phyloP scores from a whole-genome alignment of 2,797 vertebrate genomes.

The Meriones psammophilus region DNA sequence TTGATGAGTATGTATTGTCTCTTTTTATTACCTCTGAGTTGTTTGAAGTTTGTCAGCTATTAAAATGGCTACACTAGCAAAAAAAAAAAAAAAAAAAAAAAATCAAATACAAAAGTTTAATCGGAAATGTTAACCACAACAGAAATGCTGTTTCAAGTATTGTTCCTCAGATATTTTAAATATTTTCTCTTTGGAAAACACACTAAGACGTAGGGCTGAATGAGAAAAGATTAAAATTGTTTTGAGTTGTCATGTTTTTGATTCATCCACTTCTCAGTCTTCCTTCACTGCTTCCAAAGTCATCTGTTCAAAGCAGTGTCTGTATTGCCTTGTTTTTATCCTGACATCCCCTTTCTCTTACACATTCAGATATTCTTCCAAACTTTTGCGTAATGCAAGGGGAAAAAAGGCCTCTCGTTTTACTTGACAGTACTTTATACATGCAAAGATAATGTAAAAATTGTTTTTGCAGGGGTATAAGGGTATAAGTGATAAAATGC shows the following conservation, averaged over 20 bases:
- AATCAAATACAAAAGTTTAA: constrained; percentile 52
- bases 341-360: constrained; percentile 16
- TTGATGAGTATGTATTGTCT: too few species aligned
- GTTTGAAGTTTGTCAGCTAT: too few species aligned
- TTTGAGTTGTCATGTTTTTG: constrained; percentile 40
- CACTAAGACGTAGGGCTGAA: not conserved
- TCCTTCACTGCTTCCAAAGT: constrained; percentile 20
- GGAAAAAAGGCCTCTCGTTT: not conserved
- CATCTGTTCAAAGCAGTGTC: not conserved
- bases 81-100: too few species aligned
- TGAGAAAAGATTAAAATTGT: not conserved
- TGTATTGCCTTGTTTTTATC: constrained; percentile 44
- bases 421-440: constrained; percentile 20
- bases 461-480: not conserved
- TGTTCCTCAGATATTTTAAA: constrained; percentile 34
- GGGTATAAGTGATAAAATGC: not conserved
- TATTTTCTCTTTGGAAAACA: constrained; percentile 16
- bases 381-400: constrained; percentile 47
- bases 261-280: not conserved
- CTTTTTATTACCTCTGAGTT: too few species aligned
- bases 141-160: constrained; percentile 55
- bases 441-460: constrained; percentile 66
- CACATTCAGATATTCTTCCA: constrained; percentile 52
- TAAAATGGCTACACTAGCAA: too few species aligned
- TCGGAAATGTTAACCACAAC: constrained; percentile 27